Conservation (phyloP, 2,888 invertebrate genomes). For the Lordiphosa fenestrarum region DNA sequence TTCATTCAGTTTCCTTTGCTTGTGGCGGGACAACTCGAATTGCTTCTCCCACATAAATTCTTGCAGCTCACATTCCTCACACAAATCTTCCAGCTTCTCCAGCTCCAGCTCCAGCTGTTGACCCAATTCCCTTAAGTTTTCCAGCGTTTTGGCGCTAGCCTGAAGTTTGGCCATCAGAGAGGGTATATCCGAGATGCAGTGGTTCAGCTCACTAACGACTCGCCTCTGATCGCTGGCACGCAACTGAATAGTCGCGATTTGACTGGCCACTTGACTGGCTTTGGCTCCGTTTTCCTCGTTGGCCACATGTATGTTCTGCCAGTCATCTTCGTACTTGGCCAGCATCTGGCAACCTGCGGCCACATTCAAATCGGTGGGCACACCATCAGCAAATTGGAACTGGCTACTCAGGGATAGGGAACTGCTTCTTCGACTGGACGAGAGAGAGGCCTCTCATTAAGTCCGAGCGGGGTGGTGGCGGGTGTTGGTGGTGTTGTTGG, state of each 20-base stretch:
- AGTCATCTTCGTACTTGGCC: slow-evolving; percentile 84
- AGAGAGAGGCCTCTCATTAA: slow-evolving; percentile 39
- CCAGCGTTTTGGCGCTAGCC: slow-evolving; percentile 78
- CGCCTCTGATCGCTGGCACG: slow-evolving; percentile 57
- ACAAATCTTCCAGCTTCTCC: slow-evolving; percentile 83
- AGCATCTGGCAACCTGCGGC: slow-evolving; percentile 85
- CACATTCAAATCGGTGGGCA: slow-evolving; percentile 78
- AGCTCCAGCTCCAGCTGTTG: slow-evolving; percentile 83
- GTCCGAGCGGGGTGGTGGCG: slow-evolving; percentile 27
- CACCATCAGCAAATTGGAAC: slow-evolving; percentile 48
- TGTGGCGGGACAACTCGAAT: slow-evolving; percentile 84
- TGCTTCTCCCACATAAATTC: slow-evolving; percentile 84
- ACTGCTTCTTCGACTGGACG: slow-evolving; percentile 43
- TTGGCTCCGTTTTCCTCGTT: slow-evolving; percentile 84
- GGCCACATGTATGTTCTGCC: slow-evolving; percentile 84
- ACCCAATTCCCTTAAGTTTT: slow-evolving; percentile 81
- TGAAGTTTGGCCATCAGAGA: slow-evolving; percentile 78
- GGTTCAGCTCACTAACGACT: slow-evolving; percentile 72
- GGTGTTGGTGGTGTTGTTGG: slow-evolving; percentile 28
- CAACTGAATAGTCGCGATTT: slow-evolving; percentile 80
- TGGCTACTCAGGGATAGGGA: slow-evolving; percentile 30
- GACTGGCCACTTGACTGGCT: slow-evolving; percentile 80
- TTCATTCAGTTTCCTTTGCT: slow-evolving; percentile 84
- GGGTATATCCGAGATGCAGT: slow-evolving; percentile 72
- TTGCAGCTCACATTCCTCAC: slow-evolving; percentile 84